Evolutionary conservation across 2,888 invertebrate genomes (phyloP).

Genomic region (Aphodius sticticus): DNA sequence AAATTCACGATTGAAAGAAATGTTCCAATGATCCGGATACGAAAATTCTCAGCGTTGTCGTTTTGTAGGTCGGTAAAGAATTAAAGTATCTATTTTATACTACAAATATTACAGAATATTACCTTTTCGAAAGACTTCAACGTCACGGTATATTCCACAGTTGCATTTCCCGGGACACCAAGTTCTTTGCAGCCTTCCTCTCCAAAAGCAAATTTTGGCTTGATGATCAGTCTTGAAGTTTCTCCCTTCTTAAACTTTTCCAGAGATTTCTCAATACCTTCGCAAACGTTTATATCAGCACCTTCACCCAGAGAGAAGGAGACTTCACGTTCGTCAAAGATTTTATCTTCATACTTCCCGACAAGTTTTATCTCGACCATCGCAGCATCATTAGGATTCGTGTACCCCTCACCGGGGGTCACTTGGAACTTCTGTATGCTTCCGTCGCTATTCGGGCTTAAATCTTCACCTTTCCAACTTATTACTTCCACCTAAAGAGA

Average conservation of each 20-base stretch:
- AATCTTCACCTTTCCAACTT: slow-evolving; percentile 87
- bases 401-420: slow-evolving; percentile 73
- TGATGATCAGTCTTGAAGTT: slow-evolving; percentile 75
- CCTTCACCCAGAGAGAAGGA: slow-evolving; percentile 90
- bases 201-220: slow-evolving; percentile 84
- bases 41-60: too few species aligned
- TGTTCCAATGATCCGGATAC: too few species aligned
- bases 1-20: too few species aligned
- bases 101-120: slow-evolving; percentile 37
- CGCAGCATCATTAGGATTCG: slow-evolving; percentile 83
- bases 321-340: slow-evolving; percentile 85
- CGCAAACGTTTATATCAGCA: slow-evolving; percentile 74
- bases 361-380: slow-evolving; percentile 82
- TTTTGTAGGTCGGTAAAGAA: too few species aligned
- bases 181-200: slow-evolving; percentile 71
- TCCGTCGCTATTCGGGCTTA: slow-evolving; percentile 85
- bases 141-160: slow-evolving; percentile 82
- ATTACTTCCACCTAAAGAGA: slow-evolving; percentile 80
- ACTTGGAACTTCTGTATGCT: slow-evolving; percentile 80
- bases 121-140: slow-evolving; percentile 86
- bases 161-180: slow-evolving; percentile 80
- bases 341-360: slow-evolving; percentile 69
- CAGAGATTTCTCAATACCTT: slow-evolving; percentile 84
- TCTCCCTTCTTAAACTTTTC: slow-evolving; percentile 84
- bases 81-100: too few species aligned